phyloP scores from a whole-genome alignment of 2,888 invertebrate genomes.

The Hipparchia semele region DNA sequence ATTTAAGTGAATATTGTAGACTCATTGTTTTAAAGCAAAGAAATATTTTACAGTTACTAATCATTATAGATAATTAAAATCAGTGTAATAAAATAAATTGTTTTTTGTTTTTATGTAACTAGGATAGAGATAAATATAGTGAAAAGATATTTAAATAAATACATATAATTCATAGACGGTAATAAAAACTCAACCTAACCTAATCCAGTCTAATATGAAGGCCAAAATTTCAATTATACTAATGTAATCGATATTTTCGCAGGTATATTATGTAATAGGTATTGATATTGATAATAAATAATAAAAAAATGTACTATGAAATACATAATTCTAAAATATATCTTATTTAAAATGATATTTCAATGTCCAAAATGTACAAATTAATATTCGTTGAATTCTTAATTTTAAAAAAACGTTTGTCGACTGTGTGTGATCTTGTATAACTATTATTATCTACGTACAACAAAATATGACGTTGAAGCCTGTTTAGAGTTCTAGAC shows the following conservation, averaged over 20 bases:
- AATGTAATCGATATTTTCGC: conserved; percentile 1
- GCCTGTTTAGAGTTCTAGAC: too few species aligned
- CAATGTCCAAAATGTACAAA: too few species aligned
- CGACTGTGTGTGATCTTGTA: too few species aligned
- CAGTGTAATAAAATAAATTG: not conserved
- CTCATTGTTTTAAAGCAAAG: not conserved
- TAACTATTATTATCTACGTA: too few species aligned
- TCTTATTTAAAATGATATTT: not conserved
- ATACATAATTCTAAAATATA: not conserved
- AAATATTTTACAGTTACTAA: not conserved
- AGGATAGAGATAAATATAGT: not conserved
- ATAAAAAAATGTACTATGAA: not conserved
- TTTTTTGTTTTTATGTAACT: too few species aligned
- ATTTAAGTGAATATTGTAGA: not conserved
- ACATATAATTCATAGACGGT: not conserved
- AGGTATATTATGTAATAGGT: not conserved
- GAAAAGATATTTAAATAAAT: not conserved
- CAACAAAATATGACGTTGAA: too few species aligned
- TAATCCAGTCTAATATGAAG: conserved; percentile 13
- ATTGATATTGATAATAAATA: not conserved
- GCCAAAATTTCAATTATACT: conserved; percentile 4
- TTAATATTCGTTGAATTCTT: too few species aligned
- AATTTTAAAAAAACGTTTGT: too few species aligned
- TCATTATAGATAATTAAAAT: not conserved
- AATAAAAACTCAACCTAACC: conserved; percentile 18